Conservation (phyloP, 1,140 invertebrate genomes). For the Philopotamus ludificatus region DNA sequence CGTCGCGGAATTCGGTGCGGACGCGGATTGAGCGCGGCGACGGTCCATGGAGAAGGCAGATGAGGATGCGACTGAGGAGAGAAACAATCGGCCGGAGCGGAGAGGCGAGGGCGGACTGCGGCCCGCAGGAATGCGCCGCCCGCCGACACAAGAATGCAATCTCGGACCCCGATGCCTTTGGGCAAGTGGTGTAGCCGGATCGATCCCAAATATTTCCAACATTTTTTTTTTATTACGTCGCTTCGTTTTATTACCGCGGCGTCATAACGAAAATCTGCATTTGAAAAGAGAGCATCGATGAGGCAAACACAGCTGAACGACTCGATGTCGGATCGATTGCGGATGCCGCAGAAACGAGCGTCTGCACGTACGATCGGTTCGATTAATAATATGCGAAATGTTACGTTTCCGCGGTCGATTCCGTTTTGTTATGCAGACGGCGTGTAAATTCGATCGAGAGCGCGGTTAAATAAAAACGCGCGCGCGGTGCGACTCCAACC, state of each 20-base stretch:
- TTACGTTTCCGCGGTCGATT: background rate
- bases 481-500: slow-evolving; percentile 7
- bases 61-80: background rate
- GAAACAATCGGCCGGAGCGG: slow-evolving; percentile 11
- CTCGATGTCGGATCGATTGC: background rate
- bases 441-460: background rate
- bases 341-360: too few relatives aligned
- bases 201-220: slow-evolving; percentile 8
- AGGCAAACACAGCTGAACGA: slow-evolving; percentile 40
- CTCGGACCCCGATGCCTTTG: slow-evolving; percentile 53
- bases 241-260: too few relatives aligned
- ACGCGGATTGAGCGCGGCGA: background rate
- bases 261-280: too few relatives aligned
- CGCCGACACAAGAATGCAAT: slow-evolving; percentile 56
- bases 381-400: background rate
- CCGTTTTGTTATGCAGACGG: background rate
- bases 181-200: slow-evolving; percentile 42
- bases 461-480: background rate
- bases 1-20: background rate
- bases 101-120: slow-evolving; percentile 4
- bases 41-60: background rate
- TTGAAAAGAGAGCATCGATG: background rate
- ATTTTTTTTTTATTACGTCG: slow-evolving; percentile 32
- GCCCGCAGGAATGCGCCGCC: slow-evolving; percentile 51
- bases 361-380: background rate